Conservation (phyloP, 1,140 invertebrate genomes). For the Drosophila persimilis region DNA sequence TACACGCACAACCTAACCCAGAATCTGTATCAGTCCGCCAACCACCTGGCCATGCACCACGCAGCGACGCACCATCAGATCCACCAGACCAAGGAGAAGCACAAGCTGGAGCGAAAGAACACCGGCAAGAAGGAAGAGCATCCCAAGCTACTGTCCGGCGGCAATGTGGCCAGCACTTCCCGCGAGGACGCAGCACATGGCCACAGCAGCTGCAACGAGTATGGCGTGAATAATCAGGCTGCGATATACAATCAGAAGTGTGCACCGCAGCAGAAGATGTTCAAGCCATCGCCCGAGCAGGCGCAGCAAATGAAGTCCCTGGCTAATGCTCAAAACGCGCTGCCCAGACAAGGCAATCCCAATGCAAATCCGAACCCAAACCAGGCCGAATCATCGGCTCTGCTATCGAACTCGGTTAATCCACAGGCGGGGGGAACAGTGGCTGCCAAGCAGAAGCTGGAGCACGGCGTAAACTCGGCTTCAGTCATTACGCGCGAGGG, state of each 20-base stretch:
- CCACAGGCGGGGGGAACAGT: conserved; percentile 21
- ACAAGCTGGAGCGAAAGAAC: conserved; percentile 69
- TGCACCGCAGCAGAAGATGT: conserved; percentile 54
- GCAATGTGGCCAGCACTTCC: conserved; percentile 26
- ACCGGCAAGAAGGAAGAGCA: conserved; percentile 67
- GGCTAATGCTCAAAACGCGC: conserved; percentile 48
- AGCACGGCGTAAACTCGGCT: conserved; percentile 52
- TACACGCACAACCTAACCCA: conserved; percentile 79
- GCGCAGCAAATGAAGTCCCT: conserved; percentile 65
- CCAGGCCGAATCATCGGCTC: conserved; percentile 35
- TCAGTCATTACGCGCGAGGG: conserved; percentile 44
- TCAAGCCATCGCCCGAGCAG: conserved; percentile 44
- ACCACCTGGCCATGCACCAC: conserved; percentile 73
- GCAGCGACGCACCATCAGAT: conserved; percentile 63
- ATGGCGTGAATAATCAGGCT: conserved; percentile 57
- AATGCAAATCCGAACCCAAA: conserved; percentile 11
- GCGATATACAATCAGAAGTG: conserved; percentile 64
- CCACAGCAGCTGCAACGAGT: conserved; percentile 60
- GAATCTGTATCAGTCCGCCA: conserved; percentile 75
- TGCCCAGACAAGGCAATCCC: conserved; percentile 28
- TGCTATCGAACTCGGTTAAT: conserved; percentile 43
- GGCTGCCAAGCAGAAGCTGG: conserved; percentile 56
- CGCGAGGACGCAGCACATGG: conserved; percentile 49
- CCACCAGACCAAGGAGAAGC: conserved; percentile 75
- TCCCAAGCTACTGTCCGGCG: conserved; percentile 31